Evolutionary conservation across 1,140 invertebrate genomes (phyloP).

Genomic region (Drosophila simulans): DNA sequence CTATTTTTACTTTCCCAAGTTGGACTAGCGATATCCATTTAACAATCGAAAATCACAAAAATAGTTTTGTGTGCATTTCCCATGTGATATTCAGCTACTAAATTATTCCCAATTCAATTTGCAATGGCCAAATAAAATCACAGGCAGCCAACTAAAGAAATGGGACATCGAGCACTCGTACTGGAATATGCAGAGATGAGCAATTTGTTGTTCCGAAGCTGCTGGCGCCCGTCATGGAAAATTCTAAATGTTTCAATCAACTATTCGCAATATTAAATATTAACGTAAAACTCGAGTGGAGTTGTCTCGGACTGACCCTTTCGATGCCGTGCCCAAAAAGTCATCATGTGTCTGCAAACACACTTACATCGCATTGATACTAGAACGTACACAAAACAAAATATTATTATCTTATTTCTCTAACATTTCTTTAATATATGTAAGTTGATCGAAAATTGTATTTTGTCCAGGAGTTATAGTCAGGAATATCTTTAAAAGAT

Average conservation of each 20-base stretch:
- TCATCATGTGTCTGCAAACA: conserved; percentile 61
- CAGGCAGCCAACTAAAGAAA: conserved; percentile 57
- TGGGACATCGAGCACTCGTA: conserved; percentile 30
- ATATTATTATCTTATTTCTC: neutral
- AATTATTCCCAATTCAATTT: conserved; percentile 78
- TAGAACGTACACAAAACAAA: neutral
- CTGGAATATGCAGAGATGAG: conserved; percentile 40
- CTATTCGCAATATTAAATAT: conserved; percentile 83
- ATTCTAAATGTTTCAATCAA: conserved; percentile 80
- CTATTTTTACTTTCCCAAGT: no score
- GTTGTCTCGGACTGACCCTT: conserved; percentile 71
- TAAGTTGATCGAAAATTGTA: no score
- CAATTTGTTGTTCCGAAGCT: conserved; percentile 45
- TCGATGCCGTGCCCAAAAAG: conserved; percentile 59
- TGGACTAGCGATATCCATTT: no score
- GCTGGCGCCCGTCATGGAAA: conserved; percentile 45
- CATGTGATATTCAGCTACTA: conserved; percentile 34
- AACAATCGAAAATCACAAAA: neutral
- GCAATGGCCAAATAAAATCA: conserved; percentile 79
- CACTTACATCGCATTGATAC: conserved; percentile 3
- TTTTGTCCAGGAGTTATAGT: no score
- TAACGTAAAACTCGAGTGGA: conserved; percentile 75
- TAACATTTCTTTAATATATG: no score
- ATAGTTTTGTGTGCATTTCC: conserved; percentile 19
- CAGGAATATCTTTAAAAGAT: neutral